Conservation (phyloP, 2,797 vertebrate species). For the Trachops cirrhosus region DNA sequence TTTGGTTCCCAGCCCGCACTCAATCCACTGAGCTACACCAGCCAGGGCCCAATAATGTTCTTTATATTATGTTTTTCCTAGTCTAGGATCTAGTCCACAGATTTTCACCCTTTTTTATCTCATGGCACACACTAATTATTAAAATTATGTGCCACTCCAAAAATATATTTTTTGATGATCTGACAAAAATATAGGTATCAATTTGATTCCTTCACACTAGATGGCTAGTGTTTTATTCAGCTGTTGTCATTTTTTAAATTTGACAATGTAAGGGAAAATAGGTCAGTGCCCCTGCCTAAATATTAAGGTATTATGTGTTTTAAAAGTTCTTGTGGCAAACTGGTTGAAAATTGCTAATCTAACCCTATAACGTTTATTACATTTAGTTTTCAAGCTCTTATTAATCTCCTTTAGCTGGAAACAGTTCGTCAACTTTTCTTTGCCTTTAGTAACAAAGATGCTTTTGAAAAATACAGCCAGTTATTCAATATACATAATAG, state of each 20-base stretch:
- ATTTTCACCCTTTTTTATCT: not conserved
- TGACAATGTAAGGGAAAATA: not conserved
- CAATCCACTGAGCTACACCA: too few relatives aligned
- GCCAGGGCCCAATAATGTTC: not conserved
- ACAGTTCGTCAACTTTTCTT: not conserved
- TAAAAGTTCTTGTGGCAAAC: not conserved
- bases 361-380: not conserved
- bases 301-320: not conserved
- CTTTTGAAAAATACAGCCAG: not conserved
- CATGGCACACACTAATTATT: not conserved
- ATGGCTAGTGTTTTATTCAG: not conserved
- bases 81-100: not conserved
- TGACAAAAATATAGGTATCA: not conserved
- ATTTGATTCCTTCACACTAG: not conserved
- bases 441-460: not conserved
- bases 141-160: not conserved
- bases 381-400: constrained; percentile 30
- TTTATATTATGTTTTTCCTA: not conserved
- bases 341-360: not conserved
- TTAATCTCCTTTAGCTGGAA: not conserved
- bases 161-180: not conserved
- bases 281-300: not conserved
- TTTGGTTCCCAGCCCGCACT: too few relatives aligned
- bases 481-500: not conserved
- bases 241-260: not conserved